Conservation (phyloP, 1,140 invertebrate species). For the Drosophila melanogaster region Release_6_plus_ISO1_MT NC_004354.4:8117501-8118000, state of each 20-base stretch:
- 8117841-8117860: slow-evolving; percentile 26
- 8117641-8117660: slow-evolving; percentile 86
- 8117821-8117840: slow-evolving; percentile 85
- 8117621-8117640: slow-evolving; percentile 88
- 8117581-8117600: slow-evolving; percentile 91
- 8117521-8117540: slow-evolving; percentile 87
- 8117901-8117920: slow-evolving; percentile 48
- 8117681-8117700: slow-evolving; percentile 90
- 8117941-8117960: slow-evolving; percentile 38
- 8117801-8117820: slow-evolving; percentile 87
- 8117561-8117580: slow-evolving; percentile 93
- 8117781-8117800: slow-evolving; percentile 91
- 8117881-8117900: slow-evolving; percentile 43
- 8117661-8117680: slow-evolving; percentile 88
- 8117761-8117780: slow-evolving; percentile 87
- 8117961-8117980: slow-evolving; percentile 32
- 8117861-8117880: slow-evolving; percentile 31
- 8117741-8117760: slow-evolving; percentile 88
- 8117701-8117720: slow-evolving; percentile 89
- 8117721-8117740: slow-evolving; percentile 87
- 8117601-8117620: slow-evolving; percentile 92
- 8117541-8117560: slow-evolving; percentile 91
- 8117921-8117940: slow-evolving; percentile 7
- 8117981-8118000: slow-evolving; percentile 79
- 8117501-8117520: slow-evolving; percentile 86